Evolutionary conservation across 2,113 vertebrate genomes (phyloP), one percentile per base, ranked within the genome.

Genomic region (Seriola rivoliana): DNA sequence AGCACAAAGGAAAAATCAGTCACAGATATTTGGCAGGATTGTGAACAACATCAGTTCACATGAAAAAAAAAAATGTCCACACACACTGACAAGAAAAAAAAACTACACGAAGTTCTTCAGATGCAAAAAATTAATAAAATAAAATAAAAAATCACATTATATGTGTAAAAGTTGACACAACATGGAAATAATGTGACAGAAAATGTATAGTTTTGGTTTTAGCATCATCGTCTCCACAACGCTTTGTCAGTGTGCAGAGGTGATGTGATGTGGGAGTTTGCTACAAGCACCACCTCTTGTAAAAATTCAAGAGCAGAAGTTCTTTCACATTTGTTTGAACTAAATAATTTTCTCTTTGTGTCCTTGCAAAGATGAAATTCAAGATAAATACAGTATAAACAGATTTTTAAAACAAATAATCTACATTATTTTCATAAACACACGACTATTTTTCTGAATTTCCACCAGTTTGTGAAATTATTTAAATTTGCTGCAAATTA

Each of bases 1-100:
- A 48, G 8, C 4, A 42, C 13, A 6, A 16, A 62, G 17, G 17
- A 14, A n/a, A 70, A 48, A 44, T 70, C 21, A 54, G 32, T 54
- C 23, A 19, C 8, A 21, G 9, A 21, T 32, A 32, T 44, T 12
- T 32, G 4, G 17, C 38, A 29, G 38, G 36, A 21, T 19, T 32
- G 6, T 29, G 13, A 3, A 21, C 10, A 32, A 3, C 44, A 42
- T 42, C 40, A 12, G 29, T 71, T 72, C 14, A 54, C 8, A 8
- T 29, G 40, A 3, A 46, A 16, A 34, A 76, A 60, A 34, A 80
- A 60, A 80, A 60, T 5, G 29, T 4, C 29, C 25, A 71, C 75
- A 14, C 3, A 38, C 7, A 42, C 40, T 42, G 40, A 42, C 1
- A 3, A 38, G 36, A 3, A 42, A 42, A 42, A 42, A 42, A 11